Base-by-base conservation (phyloP, 2,797 vertebrate genomes). In the Dicrostonyx torquatus region DNA sequence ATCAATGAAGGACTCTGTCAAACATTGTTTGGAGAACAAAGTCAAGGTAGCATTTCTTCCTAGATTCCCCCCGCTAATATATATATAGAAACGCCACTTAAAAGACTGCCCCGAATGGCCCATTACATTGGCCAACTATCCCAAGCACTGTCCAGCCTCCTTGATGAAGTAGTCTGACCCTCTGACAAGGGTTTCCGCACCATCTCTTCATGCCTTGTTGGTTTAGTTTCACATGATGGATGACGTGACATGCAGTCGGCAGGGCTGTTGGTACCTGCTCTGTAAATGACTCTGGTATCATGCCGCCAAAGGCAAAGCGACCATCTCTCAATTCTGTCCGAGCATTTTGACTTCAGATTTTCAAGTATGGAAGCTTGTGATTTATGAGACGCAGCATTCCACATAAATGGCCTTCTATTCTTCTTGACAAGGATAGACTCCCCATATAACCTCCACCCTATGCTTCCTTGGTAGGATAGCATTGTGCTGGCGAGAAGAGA, bases 161-260 rank as follows among this genome's bases (percentile, higher is more conserved):
- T 87, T 95, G 95, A 97, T 96, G 96, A 97, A 97, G 97, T 84
- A 50, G 66, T 94, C 83, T 89, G 97, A 95, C 88, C 93, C 58
- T 89, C 77, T 93, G 96, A 96, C 95, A 92, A 94, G 93, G 80
- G 93, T 92, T 92, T 95, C 94, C 82, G 70, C 79, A 50, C 96
- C 90, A 86, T 95, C 94, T 89, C 96, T 98, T 97, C 97, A 97
- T n/a, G 97, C 96, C 97, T 97, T 96, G 97, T 98, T 97, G 98
- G 90, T 80, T 97, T 90, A 90, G 96, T 95, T 91, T 92, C 76
- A 17, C 87, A 73, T 97, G 97, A 98, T 97, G 95, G 87, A 97
- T 97, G 96, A 48, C 40, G 48, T 85, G 97, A 95, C 96, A 94
- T 34, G 37, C 29, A 72, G 93, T 94, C 96, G 3, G 75, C 93